phyloP scores from a whole-genome alignment of 2,888 invertebrate genomes.

The Deroplatys truncata region DNA sequence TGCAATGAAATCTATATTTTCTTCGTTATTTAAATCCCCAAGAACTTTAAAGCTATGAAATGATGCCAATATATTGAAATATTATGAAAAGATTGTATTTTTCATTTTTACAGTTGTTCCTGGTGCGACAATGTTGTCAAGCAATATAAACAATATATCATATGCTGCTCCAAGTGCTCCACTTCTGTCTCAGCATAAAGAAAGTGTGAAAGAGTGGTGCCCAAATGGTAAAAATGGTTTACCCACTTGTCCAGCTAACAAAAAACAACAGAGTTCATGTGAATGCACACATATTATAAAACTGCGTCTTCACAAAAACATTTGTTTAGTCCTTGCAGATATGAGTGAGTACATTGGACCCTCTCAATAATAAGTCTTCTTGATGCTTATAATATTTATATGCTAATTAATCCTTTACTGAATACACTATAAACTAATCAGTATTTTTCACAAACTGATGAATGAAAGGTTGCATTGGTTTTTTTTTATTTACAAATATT shows the following conservation, averaged over 20 bases:
- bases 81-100: not conserved
- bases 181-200: conserved; percentile 40
- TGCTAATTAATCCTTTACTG: too few relatives aligned
- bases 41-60: too few relatives aligned
- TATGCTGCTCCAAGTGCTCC: conserved; percentile 41
- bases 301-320: conserved; percentile 42
- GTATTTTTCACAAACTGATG: too few relatives aligned
- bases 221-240: conserved; percentile 31
- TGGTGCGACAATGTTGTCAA: not conserved
- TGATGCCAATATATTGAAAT: too few relatives aligned
- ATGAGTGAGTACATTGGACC: conserved; percentile 24
- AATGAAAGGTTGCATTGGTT: too few relatives aligned
- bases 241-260: not conserved
- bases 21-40: too few relatives aligned
- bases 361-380: too few relatives aligned
- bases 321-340: conserved; percentile 46
- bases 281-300: conserved; percentile 43
- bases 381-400: too few relatives aligned
- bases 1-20: too few relatives aligned
- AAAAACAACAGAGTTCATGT: conserved; percentile 35
- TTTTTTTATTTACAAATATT: too few relatives aligned
- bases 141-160: conserved; percentile 37
- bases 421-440: too few relatives aligned
- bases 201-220: conserved; percentile 34
- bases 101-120: not conserved